These are phyloP conservation scores for Gnathonemus longibarbis DNA, from an alignment of 2,113 vertebrate species.

Conservation along the genomic window DNA sequence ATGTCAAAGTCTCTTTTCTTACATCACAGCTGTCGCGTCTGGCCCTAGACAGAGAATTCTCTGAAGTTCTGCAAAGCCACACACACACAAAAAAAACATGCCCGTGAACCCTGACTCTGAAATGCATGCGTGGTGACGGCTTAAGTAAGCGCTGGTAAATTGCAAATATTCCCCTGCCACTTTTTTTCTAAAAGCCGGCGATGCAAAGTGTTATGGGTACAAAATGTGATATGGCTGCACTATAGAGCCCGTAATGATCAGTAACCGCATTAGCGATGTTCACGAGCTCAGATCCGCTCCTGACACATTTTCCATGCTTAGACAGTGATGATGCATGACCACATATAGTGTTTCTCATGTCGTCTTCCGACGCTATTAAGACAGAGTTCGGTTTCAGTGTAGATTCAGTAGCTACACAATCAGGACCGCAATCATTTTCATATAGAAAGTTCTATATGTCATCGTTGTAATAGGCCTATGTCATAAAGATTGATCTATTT, in stretches of 20 bases:
- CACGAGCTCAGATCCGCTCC: background rate
- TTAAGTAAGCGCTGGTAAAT: background rate
- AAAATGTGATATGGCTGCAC: background rate
- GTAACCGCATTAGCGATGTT: background rate
- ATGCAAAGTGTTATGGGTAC: background rate
- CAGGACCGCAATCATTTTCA: background rate
- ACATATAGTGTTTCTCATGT: background rate
- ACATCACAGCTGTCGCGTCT: background rate
- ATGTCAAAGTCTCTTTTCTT: background rate
- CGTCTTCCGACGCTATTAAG: background rate
- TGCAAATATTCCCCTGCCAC: background rate
- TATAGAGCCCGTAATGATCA: background rate
- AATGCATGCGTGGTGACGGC: background rate
- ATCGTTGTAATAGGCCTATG: background rate
- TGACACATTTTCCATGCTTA: background rate
- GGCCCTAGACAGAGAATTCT: background rate
- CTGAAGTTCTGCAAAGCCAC: background rate
- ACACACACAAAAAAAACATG: background rate
- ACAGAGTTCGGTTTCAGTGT: background rate
- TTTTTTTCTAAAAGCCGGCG: background rate
- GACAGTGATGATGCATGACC: background rate
- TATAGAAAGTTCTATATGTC: background rate
- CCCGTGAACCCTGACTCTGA: background rate
- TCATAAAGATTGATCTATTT: background rate
- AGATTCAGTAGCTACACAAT: background rate